Evolutionary conservation across 2,888 invertebrate genomes (phyloP), one percentile per base, ranked within the genome.

Genomic region (Drosophila heteroneura): DNA sequence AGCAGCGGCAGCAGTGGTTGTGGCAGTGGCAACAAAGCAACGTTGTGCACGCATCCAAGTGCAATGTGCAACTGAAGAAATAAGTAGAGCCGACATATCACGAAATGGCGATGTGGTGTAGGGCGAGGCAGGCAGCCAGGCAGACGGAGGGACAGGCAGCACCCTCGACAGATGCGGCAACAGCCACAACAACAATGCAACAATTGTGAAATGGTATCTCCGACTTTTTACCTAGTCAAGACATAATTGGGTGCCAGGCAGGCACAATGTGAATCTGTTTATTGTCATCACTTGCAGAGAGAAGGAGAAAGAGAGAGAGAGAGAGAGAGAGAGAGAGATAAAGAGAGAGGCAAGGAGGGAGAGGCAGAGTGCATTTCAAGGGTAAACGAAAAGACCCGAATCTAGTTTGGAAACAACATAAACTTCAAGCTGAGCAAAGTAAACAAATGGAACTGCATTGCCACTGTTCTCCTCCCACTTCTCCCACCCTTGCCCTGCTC

Each of bases 31-130:
- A 41, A 35, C 28, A 39, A 56, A 39, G 26, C 26, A 51, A 41
- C 73, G 77, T 71, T 81, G 83, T 75, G 83, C 74, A 69, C 83
- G 76, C 88, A 69, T 70, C 73, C 78, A 86, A 81, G 79, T 83
- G 76, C 84, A 89, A 83, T 74, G 79, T 88, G 85, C 82, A 86
- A 91, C 92, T 91, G 81, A 77, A 67, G 30, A 53, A 58, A 72
- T 60, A 57, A 61, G 72, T 64, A 14, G 37, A 19, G 68, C 61
- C 59, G 60, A 54, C 62, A 54, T 26, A 47, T 26, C 26, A 26
- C 28, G 47, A 47, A 47, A 47, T 33, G 58, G 26, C 69, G 60
- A 41, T 35, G 39, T n/a, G 44, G n/a, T 39, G 30, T 66, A 79
- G 69, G 75, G 67, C 41, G 44, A 4, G 32, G 30, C 39, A 39